Base-by-base conservation (phyloP, 1,140 invertebrate genomes). In the Drosophila eugracilis region DNA sequence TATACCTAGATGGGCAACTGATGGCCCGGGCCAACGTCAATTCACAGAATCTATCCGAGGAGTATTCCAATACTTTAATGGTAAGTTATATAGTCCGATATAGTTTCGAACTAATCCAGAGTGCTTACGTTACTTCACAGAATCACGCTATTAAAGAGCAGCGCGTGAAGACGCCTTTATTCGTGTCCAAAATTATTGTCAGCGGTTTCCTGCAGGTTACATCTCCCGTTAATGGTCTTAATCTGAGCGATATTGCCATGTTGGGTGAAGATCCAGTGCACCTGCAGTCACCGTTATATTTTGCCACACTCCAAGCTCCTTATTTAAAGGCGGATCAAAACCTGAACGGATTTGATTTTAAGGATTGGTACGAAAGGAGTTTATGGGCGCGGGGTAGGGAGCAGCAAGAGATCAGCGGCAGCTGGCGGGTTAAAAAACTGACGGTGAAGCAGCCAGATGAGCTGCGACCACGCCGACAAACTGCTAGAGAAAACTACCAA, bases 41-140 rank as follows among this genome's bases (percentile, higher is more conserved):
- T 41, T 63, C 53, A 5, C 39, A 47, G 0, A 62, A 90, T 67
- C 53, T 91, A 5, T 47, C 49, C 0, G 49, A 66, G 41, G 89
- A 90, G 48, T 88, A 65, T 37, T 52, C 50, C 12, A 91, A 91
- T 37, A 91, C 90, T 3, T 37, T 91, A 12, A 73, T 91, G 75
- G 90, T 91, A 26, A 67, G 88, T 67, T 10, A 3, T 1, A 3
- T 9, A 19, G 5, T 26, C 5, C 15, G 1, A 5, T 4, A 14
- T 4, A 6, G 0, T 10, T 9, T 3, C 4, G 2, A 10, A 28
- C 1, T 36, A 7, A 5, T 5, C 12, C 2, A 5, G 0, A 26
- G 32, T 19, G 3, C 4, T 12, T 47, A 3, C 9, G 4, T 10
- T 28, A 24, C 5, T 7, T 19, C 32, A 1, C 21, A 91, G 90